Evolutionary conservation across 2,797 vertebrate species (phyloP).

Genomic region (Melanitta fusca): DNA sequence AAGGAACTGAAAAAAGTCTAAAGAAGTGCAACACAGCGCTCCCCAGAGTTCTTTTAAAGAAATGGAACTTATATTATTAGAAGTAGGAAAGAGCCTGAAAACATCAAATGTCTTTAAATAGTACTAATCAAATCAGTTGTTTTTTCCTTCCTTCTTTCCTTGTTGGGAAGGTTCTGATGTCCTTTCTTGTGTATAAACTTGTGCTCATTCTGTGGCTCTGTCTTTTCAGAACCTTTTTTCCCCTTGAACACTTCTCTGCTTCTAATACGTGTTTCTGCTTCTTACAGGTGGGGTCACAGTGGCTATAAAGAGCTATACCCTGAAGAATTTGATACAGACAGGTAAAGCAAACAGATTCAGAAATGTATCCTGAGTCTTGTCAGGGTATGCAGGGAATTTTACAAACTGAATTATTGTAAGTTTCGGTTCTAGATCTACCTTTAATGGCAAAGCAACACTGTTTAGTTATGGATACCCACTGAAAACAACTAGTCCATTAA

Average conservation of each 20-base stretch:
- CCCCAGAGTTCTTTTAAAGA: not conserved
- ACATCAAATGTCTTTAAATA: not conserved
- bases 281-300: slow-evolving; percentile 94
- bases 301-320: slow-evolving; percentile 98
- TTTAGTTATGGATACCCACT: not conserved
- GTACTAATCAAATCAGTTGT: not conserved
- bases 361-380: not conserved
- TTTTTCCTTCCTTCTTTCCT: not conserved
- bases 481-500: not conserved
- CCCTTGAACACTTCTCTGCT: not conserved
- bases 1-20: not conserved
- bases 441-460: not conserved
- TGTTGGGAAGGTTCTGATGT: not conserved
- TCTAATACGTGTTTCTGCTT: slow-evolving; percentile 6
- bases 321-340: slow-evolving; percentile 91
- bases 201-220: not conserved
- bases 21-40: not conserved
- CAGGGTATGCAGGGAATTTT: not conserved
- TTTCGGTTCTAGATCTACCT: not conserved
- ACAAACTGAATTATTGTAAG: not conserved
- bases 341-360: slow-evolving; percentile 77
- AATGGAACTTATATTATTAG: not conserved
- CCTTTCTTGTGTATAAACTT: not conserved
- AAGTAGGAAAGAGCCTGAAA: not conserved
- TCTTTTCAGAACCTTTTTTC: not conserved